Evolutionary conservation across 1,140 invertebrate genomes (phyloP), one percentile per base, ranked within the genome.

Genomic region (Centruroides vittatus): DNA sequence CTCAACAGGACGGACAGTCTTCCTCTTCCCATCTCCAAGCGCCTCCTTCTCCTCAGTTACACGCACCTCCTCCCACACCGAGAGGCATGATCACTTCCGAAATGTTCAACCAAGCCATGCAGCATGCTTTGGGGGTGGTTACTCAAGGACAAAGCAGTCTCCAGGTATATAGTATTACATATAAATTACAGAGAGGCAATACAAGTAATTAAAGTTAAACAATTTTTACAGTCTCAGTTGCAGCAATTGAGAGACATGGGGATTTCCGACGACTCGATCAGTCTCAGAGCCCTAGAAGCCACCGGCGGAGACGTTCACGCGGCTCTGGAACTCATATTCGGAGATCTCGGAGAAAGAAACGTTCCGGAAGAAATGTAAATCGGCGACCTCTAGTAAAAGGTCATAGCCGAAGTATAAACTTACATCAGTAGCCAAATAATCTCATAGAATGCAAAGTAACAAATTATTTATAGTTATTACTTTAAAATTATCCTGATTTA

Each of bases 161-260:
- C 34, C n/a, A 57, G 23, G 41, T 41, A 41, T 41, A 41, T 41
- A 41, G 41, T 41, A 23, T 41, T 41, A 41, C 41, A 41, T 41
- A 41, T 6, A 41, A 41, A 41, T 41, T 41, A 41, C 8, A 41
- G 5, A 5, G 5, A 5, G 8, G 41, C 8, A 3, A 8, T 41
- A 23, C 41, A 6, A 41, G 5, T 41, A 41, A 41, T 41, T 41
- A 41, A 6, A 41, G 5, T 41, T 41, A 41, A 41, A 41, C 41
- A 41, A 41, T 46, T 61, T n/a, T 47, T 59, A 5, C 61, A 73
- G 69, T 55, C 61, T 46, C 72, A 74, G 63, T 61, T 78, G 6
- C 72, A 74, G 58, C 76, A 78, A 58, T 70, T 78, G 65, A 66
- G 73, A 54, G 76, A 78, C 46, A 73, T 78, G 72, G 77, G 77